Percentiles rank a stretch among this genome's conserved stretches.
Evolutionary conservation across 2,113 vertebrate species (phyloP).

Genomic region (Cairina moschata): DNA sequence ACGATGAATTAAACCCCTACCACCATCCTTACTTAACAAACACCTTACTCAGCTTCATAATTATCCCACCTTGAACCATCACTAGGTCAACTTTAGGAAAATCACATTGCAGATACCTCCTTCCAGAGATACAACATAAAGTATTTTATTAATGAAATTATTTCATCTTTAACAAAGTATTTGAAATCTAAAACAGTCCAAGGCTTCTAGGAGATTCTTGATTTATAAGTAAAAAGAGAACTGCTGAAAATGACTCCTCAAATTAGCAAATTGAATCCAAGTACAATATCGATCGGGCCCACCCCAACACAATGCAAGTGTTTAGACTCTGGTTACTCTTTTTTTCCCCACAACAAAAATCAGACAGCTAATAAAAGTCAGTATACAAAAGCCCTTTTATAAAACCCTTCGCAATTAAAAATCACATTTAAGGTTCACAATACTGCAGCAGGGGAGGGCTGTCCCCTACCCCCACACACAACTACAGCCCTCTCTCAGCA

Average conservation of each 20-base stretch:
- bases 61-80: not conserved
- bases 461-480: not conserved
- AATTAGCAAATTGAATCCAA: not conserved
- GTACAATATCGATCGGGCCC: not conserved
- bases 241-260: not conserved
- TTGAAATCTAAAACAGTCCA: not conserved
- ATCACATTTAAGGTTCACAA: not conserved
- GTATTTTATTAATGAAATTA: slow-evolving; percentile 6
- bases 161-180: not conserved
- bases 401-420: not conserved
- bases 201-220: not conserved
- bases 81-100: not conserved
- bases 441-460: not conserved
- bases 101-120: not conserved
- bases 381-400: not conserved
- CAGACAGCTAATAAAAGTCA: not conserved
- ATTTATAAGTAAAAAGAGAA: not conserved
- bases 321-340: not conserved
- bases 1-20: not conserved
- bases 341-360: not conserved
- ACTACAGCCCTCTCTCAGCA: not conserved
- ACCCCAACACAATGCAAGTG: not conserved
- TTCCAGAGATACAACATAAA: not conserved
- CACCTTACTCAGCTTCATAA: not conserved
- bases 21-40: not conserved